Conservation (phyloP, 2,888 invertebrate species). For the Trissolcus japonicus region DNA sequence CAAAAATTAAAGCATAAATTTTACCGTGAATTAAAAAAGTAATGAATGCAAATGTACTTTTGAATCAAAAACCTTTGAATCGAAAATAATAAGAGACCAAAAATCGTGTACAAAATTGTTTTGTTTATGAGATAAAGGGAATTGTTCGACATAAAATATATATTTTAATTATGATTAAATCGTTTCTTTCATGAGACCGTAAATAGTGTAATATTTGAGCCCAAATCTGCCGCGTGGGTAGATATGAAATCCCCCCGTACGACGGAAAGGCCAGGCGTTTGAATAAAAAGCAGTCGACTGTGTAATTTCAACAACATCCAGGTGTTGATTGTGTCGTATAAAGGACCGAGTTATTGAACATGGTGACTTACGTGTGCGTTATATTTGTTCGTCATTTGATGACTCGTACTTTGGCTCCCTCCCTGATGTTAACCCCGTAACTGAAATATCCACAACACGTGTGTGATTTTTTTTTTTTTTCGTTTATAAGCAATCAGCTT, state of each 20-base stretch:
- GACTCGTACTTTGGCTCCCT: constrained; percentile 21
- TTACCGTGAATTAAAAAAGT: no score
- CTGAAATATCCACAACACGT: constrained; percentile 16
- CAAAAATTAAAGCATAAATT: no score
- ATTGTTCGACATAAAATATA: not conserved
- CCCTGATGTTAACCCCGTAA: not conserved
- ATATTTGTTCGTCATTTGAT: constrained; percentile 44
- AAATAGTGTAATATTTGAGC: constrained; percentile 24
- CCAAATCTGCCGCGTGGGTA: constrained; percentile 20
- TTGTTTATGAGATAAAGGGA: no score
- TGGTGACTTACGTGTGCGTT: constrained; percentile 48
- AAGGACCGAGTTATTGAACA: constrained; percentile 51
- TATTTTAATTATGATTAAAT: not conserved
- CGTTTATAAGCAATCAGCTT: constrained; percentile 25
- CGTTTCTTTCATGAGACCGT: not conserved
- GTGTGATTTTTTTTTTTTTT: constrained; percentile 12
- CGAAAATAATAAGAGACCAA: no score
- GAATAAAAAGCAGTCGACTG: constrained; percentile 49
- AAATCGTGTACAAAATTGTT: no score
- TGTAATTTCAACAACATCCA: constrained; percentile 53
- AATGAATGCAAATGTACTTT: no score
- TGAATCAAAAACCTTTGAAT: no score
- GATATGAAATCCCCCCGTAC: constrained; percentile 29
- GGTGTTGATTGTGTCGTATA: constrained; percentile 53
- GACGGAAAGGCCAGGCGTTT: constrained; percentile 30